Evolutionary conservation across 2,113 vertebrate genomes (phyloP).

Genomic region (Amazona vittata): DNA sequence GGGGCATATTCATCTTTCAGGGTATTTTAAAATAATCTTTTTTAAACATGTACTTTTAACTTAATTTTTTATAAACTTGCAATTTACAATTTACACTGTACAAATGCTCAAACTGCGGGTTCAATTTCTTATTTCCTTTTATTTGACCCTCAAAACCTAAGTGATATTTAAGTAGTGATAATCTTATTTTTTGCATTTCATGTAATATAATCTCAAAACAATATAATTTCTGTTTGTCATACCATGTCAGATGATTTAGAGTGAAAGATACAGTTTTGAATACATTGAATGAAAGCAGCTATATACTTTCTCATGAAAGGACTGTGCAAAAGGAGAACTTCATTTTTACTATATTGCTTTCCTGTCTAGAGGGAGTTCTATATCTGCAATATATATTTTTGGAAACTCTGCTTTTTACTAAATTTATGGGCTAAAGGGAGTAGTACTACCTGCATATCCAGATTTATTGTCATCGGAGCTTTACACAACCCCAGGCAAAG

Average conservation of each 20-base stretch:
- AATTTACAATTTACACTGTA: not conserved
- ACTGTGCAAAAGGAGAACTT: conserved; percentile 43
- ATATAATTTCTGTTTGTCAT: not conserved
- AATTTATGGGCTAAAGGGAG: conserved; percentile 60
- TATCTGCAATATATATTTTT: conserved; percentile 57
- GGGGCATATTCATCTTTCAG: not conserved
- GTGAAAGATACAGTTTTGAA: not conserved
- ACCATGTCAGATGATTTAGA: conserved; percentile 19
- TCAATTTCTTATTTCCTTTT: conserved; percentile 4
- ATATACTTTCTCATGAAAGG: conserved; percentile 31
- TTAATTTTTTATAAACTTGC: not conserved
- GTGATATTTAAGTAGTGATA: conserved; percentile 32
- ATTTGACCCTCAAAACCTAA: conserved; percentile 32
- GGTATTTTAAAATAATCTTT: not conserved
- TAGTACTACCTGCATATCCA: not conserved
- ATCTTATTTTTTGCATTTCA: conserved; percentile 32
- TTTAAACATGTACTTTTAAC: not conserved
- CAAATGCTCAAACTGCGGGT: not conserved
- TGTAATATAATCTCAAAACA: conserved; percentile 21
- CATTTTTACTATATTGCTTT: conserved; percentile 8
- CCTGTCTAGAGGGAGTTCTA: conserved; percentile 64
- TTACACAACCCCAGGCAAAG: not conserved
- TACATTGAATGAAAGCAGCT: not conserved
- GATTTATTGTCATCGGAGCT: not conserved
- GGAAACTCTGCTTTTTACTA: conserved; percentile 31